Conservation (phyloP, 2,888 invertebrate species). For the Aricia artaxerxes region DNA sequence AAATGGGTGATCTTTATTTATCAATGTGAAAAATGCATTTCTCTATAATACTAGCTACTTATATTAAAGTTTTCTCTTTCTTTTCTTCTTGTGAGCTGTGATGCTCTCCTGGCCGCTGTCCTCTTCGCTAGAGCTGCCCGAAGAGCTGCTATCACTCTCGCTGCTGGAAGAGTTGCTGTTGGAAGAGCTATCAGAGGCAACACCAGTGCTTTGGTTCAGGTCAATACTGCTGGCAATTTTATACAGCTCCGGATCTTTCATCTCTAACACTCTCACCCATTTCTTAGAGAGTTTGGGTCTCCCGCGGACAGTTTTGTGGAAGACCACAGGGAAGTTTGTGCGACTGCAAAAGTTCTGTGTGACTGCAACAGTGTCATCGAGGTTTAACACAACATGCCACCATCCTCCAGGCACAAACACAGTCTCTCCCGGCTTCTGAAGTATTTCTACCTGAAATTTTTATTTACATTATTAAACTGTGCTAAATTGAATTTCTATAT, state of each 20-base stretch:
- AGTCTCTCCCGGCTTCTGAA: slow-evolving; percentile 97
- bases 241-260: slow-evolving; percentile 89
- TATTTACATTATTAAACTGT: slow-evolving; percentile 28
- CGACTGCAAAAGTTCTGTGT: slow-evolving; percentile 98
- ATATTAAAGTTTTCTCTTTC: slow-evolving; percentile 80
- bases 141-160: slow-evolving; percentile 80
- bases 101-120: slow-evolving; percentile 95
- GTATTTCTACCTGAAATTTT: slow-evolving; percentile 88
- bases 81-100: slow-evolving; percentile 90
- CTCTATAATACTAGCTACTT: slow-evolving; percentile 53
- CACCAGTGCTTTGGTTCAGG: slow-evolving; percentile 90
- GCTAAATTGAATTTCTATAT: neutral
- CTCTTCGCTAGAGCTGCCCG: slow-evolving; percentile 80
- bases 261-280: slow-evolving; percentile 87
- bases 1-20: slow-evolving; percentile 52
- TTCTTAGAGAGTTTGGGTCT: slow-evolving; percentile 97
- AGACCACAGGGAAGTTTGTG: slow-evolving; percentile 98
- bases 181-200: slow-evolving; percentile 96
- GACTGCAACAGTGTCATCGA: slow-evolving; percentile 97
- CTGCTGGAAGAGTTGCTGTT: slow-evolving; percentile 90
- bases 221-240: slow-evolving; percentile 91
- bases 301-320: slow-evolving; percentile 98
- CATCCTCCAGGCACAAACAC: slow-evolving; percentile 99
- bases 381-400: slow-evolving; percentile 99
- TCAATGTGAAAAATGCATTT: slow-evolving; percentile 9